phyloP scores from a whole-genome alignment of 2,797 vertebrate genomes.

The Cercopithecus petaurista region DNA sequence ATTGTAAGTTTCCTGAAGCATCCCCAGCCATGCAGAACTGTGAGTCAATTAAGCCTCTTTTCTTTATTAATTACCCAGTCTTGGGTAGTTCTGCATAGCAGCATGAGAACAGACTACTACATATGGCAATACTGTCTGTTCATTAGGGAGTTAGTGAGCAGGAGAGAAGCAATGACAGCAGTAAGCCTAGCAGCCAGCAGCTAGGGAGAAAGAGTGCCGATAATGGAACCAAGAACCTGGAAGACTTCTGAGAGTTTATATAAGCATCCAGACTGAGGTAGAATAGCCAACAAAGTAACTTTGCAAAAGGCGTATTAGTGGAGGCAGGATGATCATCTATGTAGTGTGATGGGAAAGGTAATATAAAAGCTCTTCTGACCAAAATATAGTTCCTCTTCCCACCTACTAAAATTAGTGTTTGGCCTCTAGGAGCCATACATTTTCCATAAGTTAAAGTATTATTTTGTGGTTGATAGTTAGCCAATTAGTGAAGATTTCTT shows the following conservation, averaged over 20 bases:
- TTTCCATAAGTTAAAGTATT: slow-evolving; percentile 28
- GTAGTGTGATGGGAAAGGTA: not conserved
- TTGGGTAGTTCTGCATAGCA: not conserved
- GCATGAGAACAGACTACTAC: not conserved
- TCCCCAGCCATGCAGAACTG: not conserved
- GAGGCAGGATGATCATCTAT: not conserved
- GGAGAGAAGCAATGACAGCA: not conserved
- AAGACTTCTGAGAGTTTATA: not conserved
- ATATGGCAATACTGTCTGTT: not conserved
- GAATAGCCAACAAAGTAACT: not conserved
- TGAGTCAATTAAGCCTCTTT: not conserved
- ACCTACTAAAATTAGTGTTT: not conserved
- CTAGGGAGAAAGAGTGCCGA: not conserved
- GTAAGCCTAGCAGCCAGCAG: not conserved
- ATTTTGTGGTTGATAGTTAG: not conserved
- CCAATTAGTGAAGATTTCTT: slow-evolving; percentile 15
- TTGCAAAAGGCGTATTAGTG: not conserved
- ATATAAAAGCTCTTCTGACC: not conserved
- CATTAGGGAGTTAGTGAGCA: not conserved
- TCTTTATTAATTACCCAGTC: not conserved
- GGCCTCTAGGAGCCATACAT: not conserved
- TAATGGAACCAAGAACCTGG: not conserved
- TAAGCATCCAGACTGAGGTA: not conserved
- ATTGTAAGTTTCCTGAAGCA: not conserved
- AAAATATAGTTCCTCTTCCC: slow-evolving; percentile 1